Evolutionary conservation across 2,888 invertebrate genomes (phyloP).

Genomic region (Macropis europaea): DNA sequence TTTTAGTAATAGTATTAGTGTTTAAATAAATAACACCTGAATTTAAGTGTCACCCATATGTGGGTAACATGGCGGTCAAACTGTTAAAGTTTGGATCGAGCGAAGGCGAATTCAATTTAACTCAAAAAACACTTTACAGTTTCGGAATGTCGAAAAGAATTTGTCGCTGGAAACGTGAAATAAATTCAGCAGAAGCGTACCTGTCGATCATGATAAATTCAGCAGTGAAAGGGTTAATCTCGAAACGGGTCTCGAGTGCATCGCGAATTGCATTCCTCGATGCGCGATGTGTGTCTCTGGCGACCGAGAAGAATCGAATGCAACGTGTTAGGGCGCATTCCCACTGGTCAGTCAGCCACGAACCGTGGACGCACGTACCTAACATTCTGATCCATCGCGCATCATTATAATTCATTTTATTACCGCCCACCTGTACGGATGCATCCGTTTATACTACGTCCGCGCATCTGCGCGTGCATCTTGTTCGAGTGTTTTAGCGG

Average conservation of each 20-base stretch:
- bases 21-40: too few species aligned
- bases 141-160: too few species aligned
- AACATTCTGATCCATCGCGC: conserved; percentile 70
- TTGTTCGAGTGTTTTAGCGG: neutral
- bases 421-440: conserved; percentile 50
- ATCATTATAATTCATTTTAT: conserved; percentile 70
- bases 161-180: too few species aligned
- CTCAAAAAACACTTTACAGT: too few species aligned
- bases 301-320: conserved; percentile 68
- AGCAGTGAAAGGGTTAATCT: too few species aligned
- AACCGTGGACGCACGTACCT: conserved; percentile 67
- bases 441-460: conserved; percentile 6
- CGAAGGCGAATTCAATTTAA: too few species aligned
- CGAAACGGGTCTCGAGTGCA: conserved; percentile 57
- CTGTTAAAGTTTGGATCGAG: too few species aligned
- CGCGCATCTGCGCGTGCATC: neutral
- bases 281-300: conserved; percentile 63
- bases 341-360: conserved; percentile 69
- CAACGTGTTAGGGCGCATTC: conserved; percentile 70
- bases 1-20: too few species aligned
- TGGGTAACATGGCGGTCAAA: too few species aligned
- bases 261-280: conserved; percentile 59
- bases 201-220: too few species aligned
- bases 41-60: too few species aligned
- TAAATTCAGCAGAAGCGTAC: too few species aligned